Conservation (phyloP, 1,140 invertebrate genomes). For the Heliconius congener region DNA sequence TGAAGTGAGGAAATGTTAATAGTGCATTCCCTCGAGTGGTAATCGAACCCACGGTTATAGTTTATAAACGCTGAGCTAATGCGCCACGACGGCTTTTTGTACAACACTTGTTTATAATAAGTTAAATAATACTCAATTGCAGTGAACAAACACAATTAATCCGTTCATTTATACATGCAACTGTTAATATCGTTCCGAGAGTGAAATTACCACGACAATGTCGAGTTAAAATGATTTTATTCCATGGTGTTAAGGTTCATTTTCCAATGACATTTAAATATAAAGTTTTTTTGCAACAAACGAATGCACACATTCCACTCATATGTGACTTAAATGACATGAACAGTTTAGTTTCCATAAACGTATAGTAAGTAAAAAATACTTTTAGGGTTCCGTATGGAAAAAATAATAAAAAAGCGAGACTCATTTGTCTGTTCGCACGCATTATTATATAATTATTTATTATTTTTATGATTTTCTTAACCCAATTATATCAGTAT, state of each 20-base stretch:
- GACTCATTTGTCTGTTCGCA: too few relatives aligned
- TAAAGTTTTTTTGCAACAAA: not conserved
- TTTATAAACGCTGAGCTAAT: too few relatives aligned
- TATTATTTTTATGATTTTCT: too few relatives aligned
- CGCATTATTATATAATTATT: too few relatives aligned
- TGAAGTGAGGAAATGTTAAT: too few relatives aligned
- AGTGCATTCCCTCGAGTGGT: too few relatives aligned
- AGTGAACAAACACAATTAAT: slow-evolving; percentile 28
- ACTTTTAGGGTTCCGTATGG: not conserved
- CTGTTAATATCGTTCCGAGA: slow-evolving; percentile 33
- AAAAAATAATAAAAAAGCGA: too few relatives aligned
- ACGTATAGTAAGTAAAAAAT: not conserved
- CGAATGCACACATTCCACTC: slow-evolving; percentile 13
- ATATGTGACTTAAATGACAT: slow-evolving; percentile 10
- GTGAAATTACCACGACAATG: slow-evolving; percentile 15
- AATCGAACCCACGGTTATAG: too few relatives aligned
- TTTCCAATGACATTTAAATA: not conserved
- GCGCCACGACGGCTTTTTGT: too few relatives aligned
- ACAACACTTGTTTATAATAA: not conserved
- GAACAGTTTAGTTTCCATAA: slow-evolving; percentile 9
- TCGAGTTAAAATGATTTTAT: slow-evolving; percentile 18
- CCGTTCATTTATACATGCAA: slow-evolving; percentile 29
- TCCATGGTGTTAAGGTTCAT: not conserved
- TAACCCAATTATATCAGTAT: too few relatives aligned
- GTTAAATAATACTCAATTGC: slow-evolving; percentile 19